Conservation (phyloP, 1,140 invertebrate species). For the Holotrichia oblita region DNA sequence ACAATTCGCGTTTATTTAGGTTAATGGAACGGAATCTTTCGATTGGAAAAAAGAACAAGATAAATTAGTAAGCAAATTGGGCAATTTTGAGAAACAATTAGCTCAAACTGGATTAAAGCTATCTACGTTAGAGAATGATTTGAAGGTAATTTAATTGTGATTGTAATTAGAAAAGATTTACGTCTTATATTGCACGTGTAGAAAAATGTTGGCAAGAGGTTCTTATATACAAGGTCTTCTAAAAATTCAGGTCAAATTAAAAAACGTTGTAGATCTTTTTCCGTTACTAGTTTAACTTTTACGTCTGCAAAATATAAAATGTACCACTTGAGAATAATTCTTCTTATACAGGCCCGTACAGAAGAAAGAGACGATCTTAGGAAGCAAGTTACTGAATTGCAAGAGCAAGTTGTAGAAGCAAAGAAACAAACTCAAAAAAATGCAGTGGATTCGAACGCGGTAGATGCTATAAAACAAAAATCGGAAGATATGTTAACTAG, state of each 20-base stretch:
- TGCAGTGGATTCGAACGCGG: constrained; percentile 46
- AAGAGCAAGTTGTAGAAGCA: constrained; percentile 45
- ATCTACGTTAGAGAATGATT: constrained; percentile 24
- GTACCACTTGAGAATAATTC: neutral
- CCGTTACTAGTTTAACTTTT: neutral
- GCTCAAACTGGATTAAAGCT: constrained; percentile 16
- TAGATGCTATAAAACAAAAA: constrained; percentile 60
- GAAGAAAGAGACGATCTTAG: constrained; percentile 53
- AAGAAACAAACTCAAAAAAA: constrained; percentile 54
- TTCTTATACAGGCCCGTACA: constrained; percentile 42
- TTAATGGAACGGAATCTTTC: constrained; percentile 15
- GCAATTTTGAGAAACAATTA: constrained; percentile 24
- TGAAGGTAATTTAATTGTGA: constrained; percentile 17
- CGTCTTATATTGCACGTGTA: neutral
- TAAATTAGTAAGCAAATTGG: constrained; percentile 7
- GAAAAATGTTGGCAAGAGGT: neutral
- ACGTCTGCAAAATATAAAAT: neutral
- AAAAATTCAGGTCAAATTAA: neutral
- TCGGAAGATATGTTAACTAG: constrained; percentile 67
- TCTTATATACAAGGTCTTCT: neutral
- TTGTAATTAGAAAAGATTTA: neutral
- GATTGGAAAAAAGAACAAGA: constrained; percentile 39
- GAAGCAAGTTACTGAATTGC: constrained; percentile 46
- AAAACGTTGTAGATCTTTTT: neutral
- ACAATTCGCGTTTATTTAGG: neutral